Evolutionary conservation across 2,113 vertebrate genomes (phyloP), one percentile per base, ranked within the genome.

Genomic region (Oncorhynchus mykiss): DNA sequence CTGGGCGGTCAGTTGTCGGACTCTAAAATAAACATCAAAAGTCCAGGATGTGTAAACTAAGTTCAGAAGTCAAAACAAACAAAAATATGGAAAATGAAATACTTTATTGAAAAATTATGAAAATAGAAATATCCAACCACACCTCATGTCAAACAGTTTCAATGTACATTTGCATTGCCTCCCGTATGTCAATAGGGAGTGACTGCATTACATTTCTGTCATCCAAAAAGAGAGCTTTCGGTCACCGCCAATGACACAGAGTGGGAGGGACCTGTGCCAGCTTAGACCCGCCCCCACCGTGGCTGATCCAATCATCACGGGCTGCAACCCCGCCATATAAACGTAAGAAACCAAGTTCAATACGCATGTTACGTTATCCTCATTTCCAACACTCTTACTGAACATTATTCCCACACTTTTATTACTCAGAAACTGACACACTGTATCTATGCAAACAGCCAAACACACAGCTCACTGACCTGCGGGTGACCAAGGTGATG

Each of bases 401-500:
- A 31, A 13, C 59, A 62, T 62, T n/a, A 62, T 16, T 22, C n/a
- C 7, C n/a, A 60, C 5, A 62, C n/a, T 62, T 18, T 3, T 62
- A n/a, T 22, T 24, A 62, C n/a, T 62, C 59, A 62, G 39, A 24
- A 20, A 73, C 11, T 5, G 59, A 24, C 22, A 22, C 27, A 39
- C 25, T 51, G 8, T 16, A 20, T 18, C 68, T 48, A 34, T 8
- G 31, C 20, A 31, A 12, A 62, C 20, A n/a, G n/a, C 1, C 7
- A 62, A 62, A 25, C 16, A n/a, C 64, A 27, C 49, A 65, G 22
- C 57, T 18, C 4, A 71, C 90, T 88, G 90, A 99, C 98, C 96
- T 98, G 97, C 12, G 95, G 91, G 78, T 99, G 98, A 78, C 96
- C 96, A 81, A 98, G 94, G 83, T 99, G 97, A 93, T 99, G 98